Conservation (phyloP, 1,140 invertebrate species). For the Lepidurus arcticus region DNA sequence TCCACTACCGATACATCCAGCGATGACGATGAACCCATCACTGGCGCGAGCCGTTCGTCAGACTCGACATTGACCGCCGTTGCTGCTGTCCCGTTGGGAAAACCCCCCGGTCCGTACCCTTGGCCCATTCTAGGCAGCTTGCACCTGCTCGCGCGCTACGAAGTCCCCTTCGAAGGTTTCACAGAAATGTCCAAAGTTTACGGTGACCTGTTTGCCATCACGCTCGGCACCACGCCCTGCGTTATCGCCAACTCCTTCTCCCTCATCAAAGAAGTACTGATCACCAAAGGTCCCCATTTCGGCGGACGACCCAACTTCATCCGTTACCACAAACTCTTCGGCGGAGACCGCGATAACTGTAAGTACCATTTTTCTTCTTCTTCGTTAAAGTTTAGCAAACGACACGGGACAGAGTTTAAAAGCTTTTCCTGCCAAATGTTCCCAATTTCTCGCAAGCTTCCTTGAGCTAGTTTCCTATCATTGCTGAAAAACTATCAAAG, state of each 20-base stretch:
- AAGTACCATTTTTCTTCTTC: slow-evolving; percentile 47
- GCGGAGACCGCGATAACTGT: slow-evolving; percentile 63
- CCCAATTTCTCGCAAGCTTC: too few relatives aligned
- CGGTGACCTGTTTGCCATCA: slow-evolving; percentile 68
- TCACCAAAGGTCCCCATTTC: slow-evolving; percentile 71
- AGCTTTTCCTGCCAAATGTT: not conserved
- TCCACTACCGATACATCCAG: not conserved
- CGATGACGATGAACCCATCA: not conserved
- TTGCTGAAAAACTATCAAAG: not conserved
- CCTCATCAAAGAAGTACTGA: slow-evolving; percentile 68
- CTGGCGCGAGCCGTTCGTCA: not conserved
- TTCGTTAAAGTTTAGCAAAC: not conserved
- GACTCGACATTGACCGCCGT: not conserved
- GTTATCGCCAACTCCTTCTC: slow-evolving; percentile 69
- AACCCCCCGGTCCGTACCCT: slow-evolving; percentile 54
- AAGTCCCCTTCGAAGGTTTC: slow-evolving; percentile 67
- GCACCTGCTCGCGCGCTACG: slow-evolving; percentile 57
- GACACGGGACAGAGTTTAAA: not conserved
- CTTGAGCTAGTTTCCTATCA: too few relatives aligned
- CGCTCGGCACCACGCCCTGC: slow-evolving; percentile 61
- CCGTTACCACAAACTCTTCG: slow-evolving; percentile 59
- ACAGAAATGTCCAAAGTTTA: slow-evolving; percentile 60
- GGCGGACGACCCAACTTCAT: slow-evolving; percentile 73
- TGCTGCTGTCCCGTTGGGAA: not conserved
- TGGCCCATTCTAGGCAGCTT: slow-evolving; percentile 67